Percentiles rank a stretch among this genome's conserved stretches.
Conservation (phyloP, 2,797 vertebrate species). For the Pangasius mekongensis region DNA sequence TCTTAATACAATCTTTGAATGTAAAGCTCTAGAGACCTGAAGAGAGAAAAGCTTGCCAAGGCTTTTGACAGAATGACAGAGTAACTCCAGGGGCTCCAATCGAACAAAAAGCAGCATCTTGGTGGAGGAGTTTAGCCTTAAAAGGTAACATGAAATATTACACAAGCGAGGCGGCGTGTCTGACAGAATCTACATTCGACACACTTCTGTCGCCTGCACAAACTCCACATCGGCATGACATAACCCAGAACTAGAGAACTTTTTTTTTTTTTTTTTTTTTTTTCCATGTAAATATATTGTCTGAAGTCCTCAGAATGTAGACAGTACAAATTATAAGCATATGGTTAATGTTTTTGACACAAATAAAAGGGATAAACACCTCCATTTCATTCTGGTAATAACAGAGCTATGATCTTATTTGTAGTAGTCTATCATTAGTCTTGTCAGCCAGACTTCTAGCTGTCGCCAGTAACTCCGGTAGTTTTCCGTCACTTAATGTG, state of each 20-base stretch:
- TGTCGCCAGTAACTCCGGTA: neutral
- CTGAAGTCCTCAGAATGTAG: neutral
- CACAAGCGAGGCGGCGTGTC: conserved; percentile 20
- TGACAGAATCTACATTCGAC: conserved; percentile 44
- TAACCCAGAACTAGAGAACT: conserved; percentile 21
- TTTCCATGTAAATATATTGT: neutral
- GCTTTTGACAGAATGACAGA: neutral
- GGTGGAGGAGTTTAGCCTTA: conserved; percentile 41
- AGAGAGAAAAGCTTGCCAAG: conserved; percentile 58
- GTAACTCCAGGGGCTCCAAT: neutral
- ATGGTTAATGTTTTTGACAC: neutral
- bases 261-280: neutral
- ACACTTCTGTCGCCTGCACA: conserved; percentile 28
- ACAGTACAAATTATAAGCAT: conserved; percentile 15
- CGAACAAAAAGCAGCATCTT: conserved; percentile 36
- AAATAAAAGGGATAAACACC: conserved; percentile 7
- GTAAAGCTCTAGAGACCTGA: conserved; percentile 14
- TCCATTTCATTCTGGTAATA: neutral
- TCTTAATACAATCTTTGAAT: neutral
- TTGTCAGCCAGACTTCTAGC: neutral
- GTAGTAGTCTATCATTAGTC: conserved; percentile 7
- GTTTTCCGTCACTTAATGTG: neutral
- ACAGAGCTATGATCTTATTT: neutral
- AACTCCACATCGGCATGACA: conserved; percentile 33
- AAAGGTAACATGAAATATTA: conserved; percentile 46